Evolutionary conservation across 2,797 vertebrate species (phyloP), one percentile per base, ranked within the genome.

Genomic region (Hoplostethus mediterraneus): DNA sequence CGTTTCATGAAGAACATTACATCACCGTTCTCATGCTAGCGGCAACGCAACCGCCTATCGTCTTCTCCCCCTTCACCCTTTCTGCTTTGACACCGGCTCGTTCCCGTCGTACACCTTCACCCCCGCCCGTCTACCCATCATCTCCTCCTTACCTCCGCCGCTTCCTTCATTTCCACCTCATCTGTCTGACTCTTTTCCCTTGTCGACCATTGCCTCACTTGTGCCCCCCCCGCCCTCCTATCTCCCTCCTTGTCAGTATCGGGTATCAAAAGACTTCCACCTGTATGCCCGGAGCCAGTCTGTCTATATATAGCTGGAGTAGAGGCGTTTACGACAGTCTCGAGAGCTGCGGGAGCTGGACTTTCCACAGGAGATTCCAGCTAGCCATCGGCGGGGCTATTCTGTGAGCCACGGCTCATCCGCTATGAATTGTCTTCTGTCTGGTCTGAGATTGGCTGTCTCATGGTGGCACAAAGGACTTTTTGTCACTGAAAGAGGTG

Each of bases 311-410:
- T 82, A 89, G 57, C 53, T 2, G 7, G 14, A 75, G 59, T 21
- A 45, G 63, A 80, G 80, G 81, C 82, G 86, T 87, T 87, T 86
- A 89, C 70, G 51, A 31, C 77, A 10, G 40, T n/a, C 45, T n/a
- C 10, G 58, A 48, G 71, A 77, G 68, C 67, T 56, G 16, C 54
- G 55, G 66, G 70, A 75, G 60, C 69, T 54, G 52, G 48, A 74
- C 69, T 76, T 80, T 78, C 83, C 73, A 69, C 62, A 58, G 59
- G 38, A 73, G 57, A 64, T 58, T 70, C 72, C 75, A 51, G 56
- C 49, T 54, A 63, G 67, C 70, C 75, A 61, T 65, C 73, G 64
- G 51, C 21, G 14, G 71, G 51, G 21, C 73, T 49, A 36, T 71
- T 31, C 73, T 62, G 36, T 54, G 55, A 74, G 33, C 9, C 47